These are phyloP conservation scores for Tragelaphus strepsiceros DNA, from an alignment of 2,113 vertebrate genomes.

Conservation along the genomic window DNA sequence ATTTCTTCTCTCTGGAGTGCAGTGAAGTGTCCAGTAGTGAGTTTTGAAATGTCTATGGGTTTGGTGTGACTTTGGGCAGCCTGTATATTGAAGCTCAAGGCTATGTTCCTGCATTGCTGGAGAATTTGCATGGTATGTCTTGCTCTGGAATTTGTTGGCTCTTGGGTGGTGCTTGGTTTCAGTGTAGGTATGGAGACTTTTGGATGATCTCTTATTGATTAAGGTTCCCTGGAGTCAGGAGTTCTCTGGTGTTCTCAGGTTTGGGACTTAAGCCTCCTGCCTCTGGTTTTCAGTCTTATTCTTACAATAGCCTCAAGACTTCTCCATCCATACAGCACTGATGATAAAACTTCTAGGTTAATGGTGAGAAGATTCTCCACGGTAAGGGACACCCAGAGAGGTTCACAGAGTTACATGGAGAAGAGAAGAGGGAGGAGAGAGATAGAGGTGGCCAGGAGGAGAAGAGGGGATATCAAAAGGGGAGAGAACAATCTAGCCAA, in stretches of 20 bases:
- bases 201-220: rapidly evolving
- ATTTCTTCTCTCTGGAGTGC: neutral
- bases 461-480: neutral
- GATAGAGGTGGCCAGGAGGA: neutral
- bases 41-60: neutral
- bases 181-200: neutral
- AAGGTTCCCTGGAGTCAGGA: neutral
- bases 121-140: neutral
- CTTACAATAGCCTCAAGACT: neutral
- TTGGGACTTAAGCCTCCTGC: neutral
- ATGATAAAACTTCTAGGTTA: neutral
- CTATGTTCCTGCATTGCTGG: neutral
- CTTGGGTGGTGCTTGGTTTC: neutral
- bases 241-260: neutral
- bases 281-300: neutral
- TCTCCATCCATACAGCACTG: neutral
- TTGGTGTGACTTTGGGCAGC: neutral
- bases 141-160: neutral
- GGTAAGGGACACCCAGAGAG: neutral
- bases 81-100: neutral
- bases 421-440: neutral
- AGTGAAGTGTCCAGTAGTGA: neutral
- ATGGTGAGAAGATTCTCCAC: neutral
- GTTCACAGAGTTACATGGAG: neutral
- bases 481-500: neutral